phyloP scores from a whole-genome alignment of 2,888 invertebrate genomes.

The Embidobia sp. region DNA sequence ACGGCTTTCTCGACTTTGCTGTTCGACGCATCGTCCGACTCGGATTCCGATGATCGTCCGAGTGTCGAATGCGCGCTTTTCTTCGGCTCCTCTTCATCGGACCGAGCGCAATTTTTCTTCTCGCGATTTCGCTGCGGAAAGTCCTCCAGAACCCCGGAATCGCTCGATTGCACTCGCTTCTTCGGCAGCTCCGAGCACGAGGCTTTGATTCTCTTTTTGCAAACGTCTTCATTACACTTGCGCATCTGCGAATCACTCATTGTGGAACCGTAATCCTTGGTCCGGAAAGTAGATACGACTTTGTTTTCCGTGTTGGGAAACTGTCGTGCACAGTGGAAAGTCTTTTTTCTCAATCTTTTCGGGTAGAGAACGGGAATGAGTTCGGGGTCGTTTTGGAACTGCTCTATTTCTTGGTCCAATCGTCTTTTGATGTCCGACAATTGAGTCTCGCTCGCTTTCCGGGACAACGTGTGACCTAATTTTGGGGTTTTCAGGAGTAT shows the following conservation, averaged over 20 bases:
- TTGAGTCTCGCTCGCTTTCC: constrained; percentile 21
- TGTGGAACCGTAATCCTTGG: constrained; percentile 4
- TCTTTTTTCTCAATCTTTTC: background rate
- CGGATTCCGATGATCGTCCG: constrained; percentile 45
- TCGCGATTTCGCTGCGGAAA: constrained; percentile 41
- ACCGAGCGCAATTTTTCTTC: constrained; percentile 24
- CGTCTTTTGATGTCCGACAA: constrained; percentile 44
- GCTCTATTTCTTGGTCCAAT: constrained; percentile 50
- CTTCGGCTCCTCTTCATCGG: constrained; percentile 34
- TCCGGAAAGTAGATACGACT: too few species aligned
- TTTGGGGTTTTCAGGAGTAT: constrained; percentile 46
- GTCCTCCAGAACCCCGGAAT: constrained; percentile 70
- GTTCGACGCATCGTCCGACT: constrained; percentile 69
- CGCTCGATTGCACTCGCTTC: constrained; percentile 64
- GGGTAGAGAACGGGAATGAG: background rate
- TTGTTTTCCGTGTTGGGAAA: too few species aligned
- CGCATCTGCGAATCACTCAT: background rate
- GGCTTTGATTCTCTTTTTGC: background rate
- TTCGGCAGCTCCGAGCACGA: background rate
- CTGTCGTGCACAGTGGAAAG: too few species aligned
- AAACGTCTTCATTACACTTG: background rate
- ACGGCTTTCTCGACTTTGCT: constrained; percentile 71
- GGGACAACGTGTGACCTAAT: constrained; percentile 2
- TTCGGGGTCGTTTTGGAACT: constrained; percentile 12
- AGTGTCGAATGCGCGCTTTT: constrained; percentile 1